A percentile compares a stretch with the other conserved stretches of the same genome.
Evolutionary conservation across 2,113 vertebrate species (phyloP).

Genomic region (Brachypteracias leptosomus): DNA sequence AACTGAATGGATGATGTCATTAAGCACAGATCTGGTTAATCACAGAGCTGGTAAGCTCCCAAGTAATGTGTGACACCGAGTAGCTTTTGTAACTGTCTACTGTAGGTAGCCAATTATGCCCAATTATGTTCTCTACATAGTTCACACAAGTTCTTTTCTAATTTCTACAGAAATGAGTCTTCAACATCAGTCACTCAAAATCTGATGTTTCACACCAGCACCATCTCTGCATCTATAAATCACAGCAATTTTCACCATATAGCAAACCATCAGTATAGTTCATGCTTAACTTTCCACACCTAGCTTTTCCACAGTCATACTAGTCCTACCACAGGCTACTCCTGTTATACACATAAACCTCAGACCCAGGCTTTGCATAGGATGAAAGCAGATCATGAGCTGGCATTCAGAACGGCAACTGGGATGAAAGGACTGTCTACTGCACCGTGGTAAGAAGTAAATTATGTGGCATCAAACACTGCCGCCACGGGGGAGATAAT

Average conservation of each 20-base stretch:
- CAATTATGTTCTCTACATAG: too few species aligned
- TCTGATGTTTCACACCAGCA: neutral
- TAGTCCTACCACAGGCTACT: neutral
- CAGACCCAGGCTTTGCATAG: neutral
- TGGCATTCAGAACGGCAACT: fast-evolving
- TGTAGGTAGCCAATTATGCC: neutral
- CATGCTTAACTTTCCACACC: neutral
- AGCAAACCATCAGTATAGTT: neutral
- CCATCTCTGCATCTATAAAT: neutral
- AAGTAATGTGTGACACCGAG: neutral
- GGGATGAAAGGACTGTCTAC: neutral
- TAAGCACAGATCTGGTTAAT: neutral
- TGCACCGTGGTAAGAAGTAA: neutral
- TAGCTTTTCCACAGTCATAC: neutral
- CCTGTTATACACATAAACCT: neutral
- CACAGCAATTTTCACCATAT: neutral
- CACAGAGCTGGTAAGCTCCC: neutral
- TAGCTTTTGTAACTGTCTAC: neutral
- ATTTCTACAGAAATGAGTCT: neutral
- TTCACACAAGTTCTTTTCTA: neutral
- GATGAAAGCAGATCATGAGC: neutral
- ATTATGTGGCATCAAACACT: neutral
- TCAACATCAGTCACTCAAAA: neutral
- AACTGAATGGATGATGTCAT: neutral
- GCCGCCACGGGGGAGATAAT: neutral